Evolutionary conservation across 2,113 vertebrate species (phyloP).

Genomic region (Ivindomyrus marchei): DNA sequence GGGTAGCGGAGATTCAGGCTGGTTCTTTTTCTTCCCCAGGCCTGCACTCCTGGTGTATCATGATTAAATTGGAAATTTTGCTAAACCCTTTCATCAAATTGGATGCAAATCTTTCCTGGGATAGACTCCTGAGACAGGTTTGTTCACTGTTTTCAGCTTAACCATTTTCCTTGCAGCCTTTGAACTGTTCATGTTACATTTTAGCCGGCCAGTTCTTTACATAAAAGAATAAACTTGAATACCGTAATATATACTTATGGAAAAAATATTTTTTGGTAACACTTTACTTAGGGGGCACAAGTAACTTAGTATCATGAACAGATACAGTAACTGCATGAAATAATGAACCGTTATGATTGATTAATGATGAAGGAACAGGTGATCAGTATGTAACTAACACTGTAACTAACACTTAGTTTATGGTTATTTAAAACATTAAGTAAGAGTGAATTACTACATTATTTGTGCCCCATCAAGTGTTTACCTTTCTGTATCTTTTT

Average conservation of each 20-base stretch:
- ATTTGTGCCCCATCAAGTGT: neutral
- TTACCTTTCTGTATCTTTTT: neutral
- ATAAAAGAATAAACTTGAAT: neutral
- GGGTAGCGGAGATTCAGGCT: neutral
- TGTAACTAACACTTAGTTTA: neutral
- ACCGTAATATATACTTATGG: neutral
- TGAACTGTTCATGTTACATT: slow-evolving; percentile 1
- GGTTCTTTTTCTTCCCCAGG: neutral
- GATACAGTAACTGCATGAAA: neutral
- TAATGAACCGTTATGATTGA: neutral
- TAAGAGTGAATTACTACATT: neutral
- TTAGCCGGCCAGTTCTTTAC: neutral
- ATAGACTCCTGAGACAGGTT: neutral
- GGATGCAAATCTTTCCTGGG: slow-evolving; percentile 21
- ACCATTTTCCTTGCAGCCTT: neutral
- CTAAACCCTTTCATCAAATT: slow-evolving; percentile 5
- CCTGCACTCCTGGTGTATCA: neutral
- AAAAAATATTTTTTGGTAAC: neutral
- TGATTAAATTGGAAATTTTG: slow-evolving; percentile 9
- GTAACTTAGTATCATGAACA: neutral
- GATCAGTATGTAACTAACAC: neutral
- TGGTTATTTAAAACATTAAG: neutral
- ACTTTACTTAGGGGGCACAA: neutral
- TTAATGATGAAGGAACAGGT: neutral
- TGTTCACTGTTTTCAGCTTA: slow-evolving; percentile 9